Percentiles rank a stretch among this genome's conserved stretches.
Evolutionary conservation across 2,888 invertebrate species (phyloP).

Genomic region (Oegoconia quadripuncta): DNA sequence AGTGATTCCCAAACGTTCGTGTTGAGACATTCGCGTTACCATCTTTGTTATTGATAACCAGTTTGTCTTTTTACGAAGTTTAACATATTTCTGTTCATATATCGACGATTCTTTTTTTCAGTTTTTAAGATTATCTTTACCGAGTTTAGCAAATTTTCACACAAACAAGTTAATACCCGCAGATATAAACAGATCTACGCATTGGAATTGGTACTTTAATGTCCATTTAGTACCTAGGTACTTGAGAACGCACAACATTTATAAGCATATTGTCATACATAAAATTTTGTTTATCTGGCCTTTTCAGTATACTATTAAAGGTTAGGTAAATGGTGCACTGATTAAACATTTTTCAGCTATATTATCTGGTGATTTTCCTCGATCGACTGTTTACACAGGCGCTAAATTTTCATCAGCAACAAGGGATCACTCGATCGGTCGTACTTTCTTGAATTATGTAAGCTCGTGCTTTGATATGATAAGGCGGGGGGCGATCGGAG

Average conservation of each 20-base stretch:
- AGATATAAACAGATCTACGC: no score
- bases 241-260: no score
- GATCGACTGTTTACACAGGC: constrained; percentile 41
- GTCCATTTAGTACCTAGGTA: no score
- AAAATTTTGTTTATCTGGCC: constrained; percentile 32
- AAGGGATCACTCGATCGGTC: constrained; percentile 33
- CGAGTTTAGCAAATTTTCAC: no score
- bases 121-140: no score
- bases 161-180: no score
- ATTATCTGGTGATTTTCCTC: constrained; percentile 24
- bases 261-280: no score
- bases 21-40: not conserved
- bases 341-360: not conserved
- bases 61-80: no score
- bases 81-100: not conserved
- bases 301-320: constrained; percentile 25
- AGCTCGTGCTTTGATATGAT: constrained; percentile 69
- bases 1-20: constrained; percentile 8
- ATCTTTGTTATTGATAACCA: constrained; percentile 3
- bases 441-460: constrained; percentile 58
- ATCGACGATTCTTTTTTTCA: no score
- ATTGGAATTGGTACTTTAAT: no score
- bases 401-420: constrained; percentile 47
- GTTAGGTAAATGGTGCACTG: constrained; percentile 19
- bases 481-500: constrained; percentile 64